Evolutionary conservation across 1,140 invertebrate species (phyloP), one percentile per base, ranked within the genome.

Genomic region (Daktulosphaira vitifoliae): DNA sequence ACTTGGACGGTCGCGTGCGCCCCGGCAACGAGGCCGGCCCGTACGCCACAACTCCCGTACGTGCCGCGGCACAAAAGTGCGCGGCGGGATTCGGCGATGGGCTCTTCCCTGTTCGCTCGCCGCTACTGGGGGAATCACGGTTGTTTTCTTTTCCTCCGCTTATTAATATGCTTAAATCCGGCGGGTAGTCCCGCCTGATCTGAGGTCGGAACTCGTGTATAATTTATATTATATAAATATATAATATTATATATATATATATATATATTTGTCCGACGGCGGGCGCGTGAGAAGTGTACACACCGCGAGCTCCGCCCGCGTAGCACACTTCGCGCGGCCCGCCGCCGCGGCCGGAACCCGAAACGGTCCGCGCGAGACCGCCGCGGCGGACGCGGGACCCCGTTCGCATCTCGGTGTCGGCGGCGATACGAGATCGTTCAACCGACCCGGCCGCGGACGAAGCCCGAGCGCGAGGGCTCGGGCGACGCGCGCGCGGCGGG

Each of bases 91-190:
- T 84, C 77, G 72, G 78, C 78, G 82, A 78, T 87, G 85, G 80
- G 82, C 85, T 88, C 22, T 74, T 87, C 80, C 84, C 83, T 79
- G 77, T 89, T 89, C 86, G 82, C 84, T 89, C 85, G 85, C 87
- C 81, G 84, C 80, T 89, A 90, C 86, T 89, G 77, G 77, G 84
- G 84, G 81, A 88, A 90, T 89, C 85, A 83, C 83, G 70, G 84
- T 90, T 88, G 85, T 84, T 89, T 90, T 89, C 83, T 89, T 89
- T 90, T 90, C 86, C 87, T 89, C 84, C 85, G 84, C 86, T 88
- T 86, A 89, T 73, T 89, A 79, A 88, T 88, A 89, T 89, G 87
- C 85, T 88, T 87, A 87, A 88, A 80, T 86, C 86, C 81, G 80
- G 84, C 81, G 84, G 84, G 84, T 87, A 79, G 72, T 84, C 84